Base-by-base conservation (phyloP, 2,113 vertebrate species). In the Sapajus apella region DNA sequence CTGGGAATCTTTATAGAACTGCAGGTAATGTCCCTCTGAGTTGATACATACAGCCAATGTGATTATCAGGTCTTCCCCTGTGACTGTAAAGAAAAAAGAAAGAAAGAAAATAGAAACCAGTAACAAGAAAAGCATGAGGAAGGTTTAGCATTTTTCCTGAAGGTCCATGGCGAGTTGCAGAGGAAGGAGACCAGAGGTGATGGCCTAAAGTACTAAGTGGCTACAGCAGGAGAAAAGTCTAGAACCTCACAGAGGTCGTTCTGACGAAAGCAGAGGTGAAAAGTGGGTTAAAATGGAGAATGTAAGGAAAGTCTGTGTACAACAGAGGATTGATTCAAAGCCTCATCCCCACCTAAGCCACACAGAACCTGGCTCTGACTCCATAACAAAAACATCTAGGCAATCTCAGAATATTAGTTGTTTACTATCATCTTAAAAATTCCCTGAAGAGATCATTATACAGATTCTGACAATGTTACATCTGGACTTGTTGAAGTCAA, bases 351-450 rank as follows among this genome's bases (percentile, higher is more conserved):
- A 87, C 6, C 23, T 27, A 47, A 37, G 75, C 0, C 3, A 1
- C 20, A 3, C 0, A 18, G 5, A n/a, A 66, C 27, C 6, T 77
- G 66, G 52, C 37, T 83, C 27, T 82, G 73, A 66, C 1, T 81
- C 13, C 1, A 45, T 25, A 75, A 52, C 9, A 85, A 95, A 87
- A 45, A 45, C 75, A 64, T 86, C 72, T 75, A 27, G 58, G 35
- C n/a, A 93, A 91, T 66, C 3, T 35, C 75, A 85, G 21, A 94
- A 81, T 83, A 90, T 37, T 47, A 83, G 32, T 70, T 86, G 40
- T 12, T 91, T 17, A 40, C n/a, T 40, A 37, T 40, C 66, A 83
- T 20, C 25, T 84, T 91, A 87, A 83, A 88, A n/a, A 40, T 58
- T 40, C n/a, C 56, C 23, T 58, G n/a, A 25, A 82, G 55, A 30